Percentiles rank a stretch among this genome's conserved stretches.
phyloP scores from a whole-genome alignment of 1,140 invertebrate genomes.

The Ceratosolen solmsi region DNA sequence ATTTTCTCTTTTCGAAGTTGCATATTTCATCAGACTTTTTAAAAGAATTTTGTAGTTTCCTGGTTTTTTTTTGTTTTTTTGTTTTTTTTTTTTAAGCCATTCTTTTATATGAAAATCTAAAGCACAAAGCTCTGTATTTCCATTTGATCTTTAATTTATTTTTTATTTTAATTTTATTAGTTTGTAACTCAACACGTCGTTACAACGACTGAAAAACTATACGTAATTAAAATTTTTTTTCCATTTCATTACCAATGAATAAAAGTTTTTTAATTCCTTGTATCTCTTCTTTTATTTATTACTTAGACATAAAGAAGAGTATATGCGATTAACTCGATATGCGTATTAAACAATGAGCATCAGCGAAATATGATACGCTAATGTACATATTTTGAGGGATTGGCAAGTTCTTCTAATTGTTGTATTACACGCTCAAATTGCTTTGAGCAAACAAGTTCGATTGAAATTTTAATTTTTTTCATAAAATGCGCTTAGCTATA shows the following conservation, averaged over 20 bases:
- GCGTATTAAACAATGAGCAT: slow-evolving; percentile 24
- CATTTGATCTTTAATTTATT: background rate
- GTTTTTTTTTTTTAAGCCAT: too few relatives aligned
- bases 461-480: background rate
- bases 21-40: slow-evolving; percentile 39
- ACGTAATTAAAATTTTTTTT: background rate
- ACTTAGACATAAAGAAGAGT: slow-evolving; percentile 25
- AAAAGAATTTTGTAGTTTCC: slow-evolving; percentile 12
- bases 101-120: background rate
- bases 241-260: slow-evolving; percentile 24
- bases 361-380: background rate
- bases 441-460: background rate
- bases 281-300: slow-evolving; percentile 6
- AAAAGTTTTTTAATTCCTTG: background rate
- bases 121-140: slow-evolving; percentile 4
- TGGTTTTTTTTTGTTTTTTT: background rate
- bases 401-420: slow-evolving; percentile 9
- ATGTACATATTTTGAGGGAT: background rate
- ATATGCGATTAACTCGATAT: slow-evolving; percentile 26
- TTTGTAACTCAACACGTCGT: background rate
- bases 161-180: background rate
- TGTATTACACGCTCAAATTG: slow-evolving; percentile 6
- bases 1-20: too few relatives aligned
- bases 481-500: background rate
- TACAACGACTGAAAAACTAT: slow-evolving; percentile 26